phyloP scores from a whole-genome alignment of 2,113 vertebrate species.

The Istiophorus platypterus region DNA sequence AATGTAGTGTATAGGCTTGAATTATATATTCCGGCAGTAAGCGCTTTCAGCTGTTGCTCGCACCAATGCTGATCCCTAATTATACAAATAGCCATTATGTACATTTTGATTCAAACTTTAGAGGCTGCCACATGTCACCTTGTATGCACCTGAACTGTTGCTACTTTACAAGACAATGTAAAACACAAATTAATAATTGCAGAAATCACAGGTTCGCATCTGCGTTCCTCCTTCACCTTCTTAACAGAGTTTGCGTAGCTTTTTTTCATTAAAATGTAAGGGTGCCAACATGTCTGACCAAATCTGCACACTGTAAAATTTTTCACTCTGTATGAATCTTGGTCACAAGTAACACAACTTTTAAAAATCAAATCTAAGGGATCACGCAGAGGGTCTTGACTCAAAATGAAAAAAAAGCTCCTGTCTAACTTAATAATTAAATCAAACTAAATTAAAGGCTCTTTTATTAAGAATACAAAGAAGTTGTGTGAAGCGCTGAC shows the following conservation, averaged over 20 bases:
- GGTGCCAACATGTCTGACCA: too few species aligned
- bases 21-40: slow-evolving; percentile 38
- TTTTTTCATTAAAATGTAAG: too few species aligned
- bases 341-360: too few species aligned
- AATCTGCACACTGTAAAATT: too few species aligned
- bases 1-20: neutral
- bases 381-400: too few species aligned
- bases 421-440: too few species aligned
- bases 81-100: slow-evolving; percentile 29
- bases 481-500: too few species aligned
- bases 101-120: slow-evolving; percentile 18
- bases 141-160: neutral
- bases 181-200: neutral
- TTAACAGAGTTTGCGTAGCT: neutral
- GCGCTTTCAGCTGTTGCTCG: slow-evolving; percentile 32
- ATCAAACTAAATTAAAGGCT: too few species aligned
- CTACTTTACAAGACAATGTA: neutral
- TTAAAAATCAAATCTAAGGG: too few species aligned
- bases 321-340: too few species aligned
- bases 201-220: slow-evolving; percentile 1
- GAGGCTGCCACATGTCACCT: neutral
- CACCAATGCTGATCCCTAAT: slow-evolving; percentile 29
- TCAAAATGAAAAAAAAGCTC: too few species aligned
- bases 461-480: too few species aligned
- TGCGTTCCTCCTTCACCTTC: neutral